A percentile compares a stretch with the other conserved stretches of the same genome.
phyloP scores from a whole-genome alignment of 2,797 vertebrate genomes.

The Echiichthys vipera region DNA sequence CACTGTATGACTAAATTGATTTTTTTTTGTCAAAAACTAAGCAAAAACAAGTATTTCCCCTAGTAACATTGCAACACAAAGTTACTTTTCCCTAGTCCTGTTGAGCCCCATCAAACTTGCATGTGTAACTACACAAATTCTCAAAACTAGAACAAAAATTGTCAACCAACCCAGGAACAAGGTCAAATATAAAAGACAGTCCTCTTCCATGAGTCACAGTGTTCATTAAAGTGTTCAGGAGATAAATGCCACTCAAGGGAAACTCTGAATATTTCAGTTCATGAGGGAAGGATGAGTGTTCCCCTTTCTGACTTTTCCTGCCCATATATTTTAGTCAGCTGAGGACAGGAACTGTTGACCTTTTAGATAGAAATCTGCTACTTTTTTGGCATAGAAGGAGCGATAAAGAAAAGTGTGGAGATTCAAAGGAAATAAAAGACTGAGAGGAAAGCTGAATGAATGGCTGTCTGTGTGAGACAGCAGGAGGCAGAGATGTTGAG shows the following conservation, averaged over 20 bases:
- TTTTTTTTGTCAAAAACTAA: not conserved
- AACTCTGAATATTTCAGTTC: not conserved
- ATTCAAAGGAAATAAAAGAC: conserved; percentile 43
- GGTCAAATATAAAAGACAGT: not conserved
- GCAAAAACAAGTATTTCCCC: not conserved
- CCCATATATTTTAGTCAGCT: not conserved
- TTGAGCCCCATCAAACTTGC: not conserved
- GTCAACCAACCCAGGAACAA: not conserved
- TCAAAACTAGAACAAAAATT: not conserved
- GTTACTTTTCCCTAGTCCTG: not conserved
- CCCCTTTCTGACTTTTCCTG: not conserved
- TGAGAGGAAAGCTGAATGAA: conserved; percentile 42
- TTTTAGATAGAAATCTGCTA: conserved; percentile 20
- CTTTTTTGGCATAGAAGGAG: conserved; percentile 18
- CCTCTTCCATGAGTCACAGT: not conserved
- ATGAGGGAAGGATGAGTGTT: conserved; percentile 1
- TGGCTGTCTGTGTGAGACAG: conserved; percentile 28
- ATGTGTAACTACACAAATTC: not conserved
- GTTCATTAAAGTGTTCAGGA: conserved; percentile 2
- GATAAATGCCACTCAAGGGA: not conserved
- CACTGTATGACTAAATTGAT: not conserved
- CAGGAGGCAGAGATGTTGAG: conserved; percentile 13
- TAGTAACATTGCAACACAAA: conserved; percentile 1
- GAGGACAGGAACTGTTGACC: conserved; percentile 32
- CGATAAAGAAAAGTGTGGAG: not conserved